phyloP scores from a whole-genome alignment of 2,113 vertebrate species.

The Deroptyus accipitrinus region DNA sequence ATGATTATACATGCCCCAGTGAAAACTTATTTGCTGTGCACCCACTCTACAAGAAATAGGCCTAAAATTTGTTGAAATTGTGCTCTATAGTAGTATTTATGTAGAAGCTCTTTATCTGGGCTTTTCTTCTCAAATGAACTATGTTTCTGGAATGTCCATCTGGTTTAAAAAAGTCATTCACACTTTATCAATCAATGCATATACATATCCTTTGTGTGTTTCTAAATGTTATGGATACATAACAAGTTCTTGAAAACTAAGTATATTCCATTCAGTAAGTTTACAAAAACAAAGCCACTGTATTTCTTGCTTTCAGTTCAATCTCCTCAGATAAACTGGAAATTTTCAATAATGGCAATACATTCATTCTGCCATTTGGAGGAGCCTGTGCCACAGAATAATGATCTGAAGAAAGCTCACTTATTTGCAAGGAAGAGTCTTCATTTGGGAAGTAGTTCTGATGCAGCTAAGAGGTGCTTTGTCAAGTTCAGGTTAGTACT shows the following conservation, averaged over 20 bases:
- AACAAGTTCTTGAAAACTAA: neutral
- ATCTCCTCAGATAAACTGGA: neutral
- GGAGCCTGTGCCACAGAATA: constrained; percentile 69
- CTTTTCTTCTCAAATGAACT: neutral
- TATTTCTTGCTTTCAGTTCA: constrained; percentile 27
- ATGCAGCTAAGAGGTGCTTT: constrained; percentile 5
- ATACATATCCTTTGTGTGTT: neutral
- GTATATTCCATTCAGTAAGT: neutral
- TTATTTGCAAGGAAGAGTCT: constrained; percentile 23
- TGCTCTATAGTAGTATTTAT: neutral
- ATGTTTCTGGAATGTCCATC: neutral
- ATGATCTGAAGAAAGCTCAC: constrained; percentile 30
- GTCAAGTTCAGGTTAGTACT: constrained; percentile 7
- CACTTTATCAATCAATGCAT: neutral
- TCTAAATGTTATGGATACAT: neutral
- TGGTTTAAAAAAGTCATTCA: neutral
- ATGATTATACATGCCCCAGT: neutral
- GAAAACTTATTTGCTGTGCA: neutral
- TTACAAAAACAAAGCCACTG: neutral
- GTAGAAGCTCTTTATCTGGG: neutral
- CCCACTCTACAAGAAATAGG: neutral
- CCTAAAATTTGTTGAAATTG: neutral
- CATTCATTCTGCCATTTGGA: constrained; percentile 71
- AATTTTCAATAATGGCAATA: constrained; percentile 60
- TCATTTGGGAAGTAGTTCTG: constrained; percentile 28